A percentile compares a stretch with the other conserved stretches of the same genome.
phyloP scores from a whole-genome alignment of 53 echinoderm and acorn worm species.

The Mesocentrotus franciscanus region DNA sequence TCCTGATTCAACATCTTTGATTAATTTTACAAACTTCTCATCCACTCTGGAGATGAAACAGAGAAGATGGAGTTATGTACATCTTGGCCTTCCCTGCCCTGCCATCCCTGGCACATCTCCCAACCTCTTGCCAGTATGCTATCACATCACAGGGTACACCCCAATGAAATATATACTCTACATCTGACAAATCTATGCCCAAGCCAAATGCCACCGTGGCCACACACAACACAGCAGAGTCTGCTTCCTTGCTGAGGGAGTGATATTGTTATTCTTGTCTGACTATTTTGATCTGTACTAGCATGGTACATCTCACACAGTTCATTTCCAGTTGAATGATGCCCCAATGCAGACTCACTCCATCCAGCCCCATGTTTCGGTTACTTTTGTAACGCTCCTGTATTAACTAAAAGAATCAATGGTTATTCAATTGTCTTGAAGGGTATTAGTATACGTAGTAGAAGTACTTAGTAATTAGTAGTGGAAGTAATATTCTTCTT shows the following conservation, averaged over 20 bases:
- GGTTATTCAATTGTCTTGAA: neutral
- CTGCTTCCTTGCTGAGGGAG: neutral
- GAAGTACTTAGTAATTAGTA: too few relatives aligned
- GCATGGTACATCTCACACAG: neutral
- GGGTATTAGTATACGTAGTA: too few relatives aligned
- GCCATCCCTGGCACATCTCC: constrained; percentile 1
- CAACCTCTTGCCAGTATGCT: too few relatives aligned
- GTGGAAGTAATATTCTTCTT: too few relatives aligned
- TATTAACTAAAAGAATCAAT: neutral
- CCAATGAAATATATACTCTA: neutral
- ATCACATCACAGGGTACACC: too few relatives aligned
- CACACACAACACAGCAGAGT: neutral
- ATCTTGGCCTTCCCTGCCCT: constrained; percentile 16
- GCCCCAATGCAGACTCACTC: neutral
- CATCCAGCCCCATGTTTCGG: neutral
- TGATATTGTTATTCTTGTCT: neutral
- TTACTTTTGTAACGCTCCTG: neutral
- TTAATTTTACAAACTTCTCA: neutral
- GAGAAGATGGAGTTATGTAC: neutral
- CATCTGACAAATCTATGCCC: neutral
- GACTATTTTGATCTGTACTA: neutral
- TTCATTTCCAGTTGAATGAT: neutral
- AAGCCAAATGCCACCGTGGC: neutral
- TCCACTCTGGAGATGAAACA: neutral
- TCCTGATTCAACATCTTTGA: neutral